phyloP scores from a whole-genome alignment of 2,888 invertebrate genomes.

The Azorinus chamasolen region DNA sequence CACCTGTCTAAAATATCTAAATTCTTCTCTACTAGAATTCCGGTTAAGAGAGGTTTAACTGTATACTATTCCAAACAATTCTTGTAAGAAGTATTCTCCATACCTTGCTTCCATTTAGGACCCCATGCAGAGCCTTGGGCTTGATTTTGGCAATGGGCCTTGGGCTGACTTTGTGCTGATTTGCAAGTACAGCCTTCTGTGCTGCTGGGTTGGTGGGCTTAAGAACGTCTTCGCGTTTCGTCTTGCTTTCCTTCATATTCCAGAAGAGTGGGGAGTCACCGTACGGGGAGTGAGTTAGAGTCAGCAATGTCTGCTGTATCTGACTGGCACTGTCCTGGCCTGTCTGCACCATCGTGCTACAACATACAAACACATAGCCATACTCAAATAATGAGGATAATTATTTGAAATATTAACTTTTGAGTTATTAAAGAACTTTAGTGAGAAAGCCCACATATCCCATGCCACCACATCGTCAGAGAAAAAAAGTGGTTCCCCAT shows the following conservation, averaged over 20 bases:
- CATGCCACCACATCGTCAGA: no score
- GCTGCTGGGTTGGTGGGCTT: conserved; percentile 90
- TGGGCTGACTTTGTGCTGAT: conserved; percentile 89
- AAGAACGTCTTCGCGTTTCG: conserved; percentile 90
- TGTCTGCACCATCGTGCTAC: neutral
- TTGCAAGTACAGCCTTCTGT: conserved; percentile 88
- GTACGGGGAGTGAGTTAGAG: conserved; percentile 92
- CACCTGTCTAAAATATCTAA: no score
- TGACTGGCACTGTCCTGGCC: conserved; percentile 89
- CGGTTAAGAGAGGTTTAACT: no score
- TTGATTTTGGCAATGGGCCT: conserved; percentile 88
- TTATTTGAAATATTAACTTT: no score
- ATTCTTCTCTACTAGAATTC: no score
- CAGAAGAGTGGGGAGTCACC: conserved; percentile 95
- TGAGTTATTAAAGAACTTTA: no score
- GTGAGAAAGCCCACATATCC: no score
- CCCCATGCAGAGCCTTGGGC: conserved; percentile 87
- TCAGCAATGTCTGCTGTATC: conserved; percentile 88
- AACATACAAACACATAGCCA: no score
- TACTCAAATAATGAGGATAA: no score
- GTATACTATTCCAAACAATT: no score
- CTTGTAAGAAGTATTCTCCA: no score
- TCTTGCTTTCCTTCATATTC: conserved; percentile 89
- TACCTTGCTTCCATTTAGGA: conserved; percentile 87
- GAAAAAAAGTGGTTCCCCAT: no score